Percentiles rank a stretch among this genome's conserved stretches.
Conservation (phyloP, 2,113 vertebrate species). For the Cebidichthys violaceus region DNA sequence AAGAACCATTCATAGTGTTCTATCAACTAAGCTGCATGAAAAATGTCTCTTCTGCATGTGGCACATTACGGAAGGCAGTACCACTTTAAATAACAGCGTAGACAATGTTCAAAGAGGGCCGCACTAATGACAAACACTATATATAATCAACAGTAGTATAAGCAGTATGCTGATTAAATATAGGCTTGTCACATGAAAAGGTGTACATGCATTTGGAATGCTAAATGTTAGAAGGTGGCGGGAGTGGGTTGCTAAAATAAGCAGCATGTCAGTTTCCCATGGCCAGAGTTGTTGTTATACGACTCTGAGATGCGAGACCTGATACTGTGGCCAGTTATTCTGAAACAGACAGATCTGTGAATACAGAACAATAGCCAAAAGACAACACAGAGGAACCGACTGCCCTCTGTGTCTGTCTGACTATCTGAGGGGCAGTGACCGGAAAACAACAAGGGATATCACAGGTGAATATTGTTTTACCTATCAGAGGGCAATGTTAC, state of each 20-base stretch:
- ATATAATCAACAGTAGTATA: neutral
- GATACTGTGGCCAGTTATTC: slow-evolving; percentile 80
- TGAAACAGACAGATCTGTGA: slow-evolving; percentile 73
- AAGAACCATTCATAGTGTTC: slow-evolving; percentile 28
- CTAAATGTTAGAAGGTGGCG: slow-evolving; percentile 32
- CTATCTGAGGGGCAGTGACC: slow-evolving; percentile 54
- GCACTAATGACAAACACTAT: neutral
- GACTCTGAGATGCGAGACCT: slow-evolving; percentile 74
- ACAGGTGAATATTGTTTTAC: slow-evolving; percentile 9
- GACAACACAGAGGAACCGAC: slow-evolving; percentile 68
- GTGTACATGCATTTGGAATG: slow-evolving; percentile 6
- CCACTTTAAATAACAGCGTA: neutral
- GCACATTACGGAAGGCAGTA: neutral
- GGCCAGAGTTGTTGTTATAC: slow-evolving; percentile 70
- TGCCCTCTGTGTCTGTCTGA: slow-evolving; percentile 63
- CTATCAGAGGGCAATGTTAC: neutral
- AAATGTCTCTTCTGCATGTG: neutral
- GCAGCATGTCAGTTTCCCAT: slow-evolving; percentile 69
- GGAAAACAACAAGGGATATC: slow-evolving; percentile 39
- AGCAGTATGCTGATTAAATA: slow-evolving; percentile 25
- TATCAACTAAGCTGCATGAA: slow-evolving; percentile 7
- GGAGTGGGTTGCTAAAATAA: slow-evolving; percentile 48
- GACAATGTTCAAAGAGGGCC: neutral
- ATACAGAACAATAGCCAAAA: slow-evolving; percentile 69
- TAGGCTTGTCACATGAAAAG: neutral